Base-by-base conservation (phyloP, 2,888 invertebrate genomes). In the Leptopilina drosophilae region DNA sequence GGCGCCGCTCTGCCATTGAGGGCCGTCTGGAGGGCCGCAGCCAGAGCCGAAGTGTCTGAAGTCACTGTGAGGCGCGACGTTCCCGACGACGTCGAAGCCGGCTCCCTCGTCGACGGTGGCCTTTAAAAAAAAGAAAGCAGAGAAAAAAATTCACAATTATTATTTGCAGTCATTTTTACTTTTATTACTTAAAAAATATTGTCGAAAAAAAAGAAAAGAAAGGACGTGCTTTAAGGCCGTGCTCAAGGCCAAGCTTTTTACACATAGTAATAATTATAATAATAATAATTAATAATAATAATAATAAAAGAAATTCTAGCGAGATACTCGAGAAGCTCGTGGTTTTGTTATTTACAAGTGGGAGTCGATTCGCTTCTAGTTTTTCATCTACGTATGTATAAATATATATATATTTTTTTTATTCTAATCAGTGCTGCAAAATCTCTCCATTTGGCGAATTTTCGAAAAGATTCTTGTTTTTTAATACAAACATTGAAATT, bases 11-110 rank as follows among this genome's bases (percentile, higher is more conserved):
- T 85, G 62, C 87, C 88, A 82, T 90, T 91, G 59, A 90, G 82
- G 42, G 90, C 90, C 49, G 87, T 88, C 77, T 90, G 89, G 15
- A 91, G 81, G 26, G 89, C 90, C 5, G 87, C 89, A 14, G 91
- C 90, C 77, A 91, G 80, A 14, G 90, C 89, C 81, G 90, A 90
- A 49, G 90, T 89, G 82, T 91, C 91, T 79, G 91, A 91, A 64
- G 90, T 89, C 26, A 90, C 88, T 62, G 91, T 90, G 81, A 90
- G 81, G 49, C 90, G 88, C 49, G 91, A 91, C 69, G 90, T 88
- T 26, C 88, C 90, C 77, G 91, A 90, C 26, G 89, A 90, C 64
- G 88, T 88, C 76, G 89, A 90, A 53, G 88, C 87, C 77, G 90
- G 89, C 67, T 91, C 91, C 78, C 89, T 87, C 81, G 88, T 83